Conservation (phyloP, 2,888 invertebrate species). For the Spilosoma lubricipeda region DNA sequence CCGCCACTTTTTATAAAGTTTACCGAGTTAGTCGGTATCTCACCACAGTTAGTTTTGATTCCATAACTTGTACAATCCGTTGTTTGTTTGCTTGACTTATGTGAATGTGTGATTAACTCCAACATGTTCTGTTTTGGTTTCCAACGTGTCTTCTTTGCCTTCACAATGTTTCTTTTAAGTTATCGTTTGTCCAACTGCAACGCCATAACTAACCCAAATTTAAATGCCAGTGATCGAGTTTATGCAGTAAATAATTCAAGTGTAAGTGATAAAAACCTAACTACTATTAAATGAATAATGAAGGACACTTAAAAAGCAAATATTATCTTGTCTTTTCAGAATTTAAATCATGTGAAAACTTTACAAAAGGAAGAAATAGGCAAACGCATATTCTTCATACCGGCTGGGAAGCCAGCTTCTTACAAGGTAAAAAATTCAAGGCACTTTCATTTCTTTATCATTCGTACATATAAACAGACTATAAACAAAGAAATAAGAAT, state of each 20-base stretch:
- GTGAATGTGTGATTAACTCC: conserved; percentile 36
- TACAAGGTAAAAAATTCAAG: conserved; percentile 66
- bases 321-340: conserved; percentile 65
- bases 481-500: neutral
- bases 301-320: neutral
- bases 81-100: conserved; percentile 32
- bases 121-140: conserved; percentile 46
- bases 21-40: conserved; percentile 53
- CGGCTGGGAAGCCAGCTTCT: conserved; percentile 58
- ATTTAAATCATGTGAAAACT: conserved; percentile 67
- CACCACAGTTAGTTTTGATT: conserved; percentile 54
- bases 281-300: neutral
- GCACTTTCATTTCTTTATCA: neutral
- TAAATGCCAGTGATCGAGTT: conserved; percentile 72
- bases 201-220: conserved; percentile 61
- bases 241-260: conserved; percentile 61
- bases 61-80: conserved; percentile 29
- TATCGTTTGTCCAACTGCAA: conserved; percentile 42
- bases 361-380: conserved; percentile 70
- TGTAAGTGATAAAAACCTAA: conserved; percentile 59
- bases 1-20: conserved; percentile 75
- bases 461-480: neutral
- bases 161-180: conserved; percentile 35
- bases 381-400: conserved; percentile 63
- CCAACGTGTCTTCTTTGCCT: conserved; percentile 26